Base-by-base conservation (phyloP, 2,797 vertebrate genomes). In the Nothura maculosa region DNA sequence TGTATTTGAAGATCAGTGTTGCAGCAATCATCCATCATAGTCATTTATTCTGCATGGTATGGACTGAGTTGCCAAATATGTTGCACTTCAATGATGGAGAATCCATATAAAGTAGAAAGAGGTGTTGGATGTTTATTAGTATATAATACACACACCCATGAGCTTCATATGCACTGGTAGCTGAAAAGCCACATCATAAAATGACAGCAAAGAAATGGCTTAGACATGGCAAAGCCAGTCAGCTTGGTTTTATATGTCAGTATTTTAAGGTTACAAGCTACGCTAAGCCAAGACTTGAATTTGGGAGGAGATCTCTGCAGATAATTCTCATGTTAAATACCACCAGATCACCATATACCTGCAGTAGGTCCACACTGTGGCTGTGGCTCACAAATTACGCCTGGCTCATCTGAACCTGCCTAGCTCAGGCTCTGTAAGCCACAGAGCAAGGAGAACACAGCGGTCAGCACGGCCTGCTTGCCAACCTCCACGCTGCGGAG, bases 231-330 rank as follows among this genome's bases (percentile, higher is more conserved):
- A 83, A 83, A 90, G 15, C 58, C 47, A 78, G 18, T 54, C 27
- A n/a, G 60, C 32, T 64, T 63, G 19, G 34, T 50, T 75, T 93
- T 63, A 38, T 52, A 94, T 78, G 11, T 25, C 81, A 87, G 10
- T 68, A 87, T 83, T 90, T 89, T 22, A 81, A 76, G 73, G 58
- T 88, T 73, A 87, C 91, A 93, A 78, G 27, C 73, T 81, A 42
- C 66, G 12, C 30, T 52, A 43, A 57, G 70, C 21, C 50, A 69
- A 83, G 8, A 80, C 69, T 83, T 78, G 7, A 62, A 42, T 90
- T 58, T 42, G n/a, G 43, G 22, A 70, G 13, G 57, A 36, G n/a
- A 68, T 14, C 48, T 70, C 84, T 84, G 42, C 83, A 92, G 90
- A 16, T 22, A 81, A 50, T 66, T 93, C 47, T 86, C 60, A 30